Evolutionary conservation across 2,797 vertebrate species (phyloP).

Genomic region (Anguilla marmorata): DNA sequence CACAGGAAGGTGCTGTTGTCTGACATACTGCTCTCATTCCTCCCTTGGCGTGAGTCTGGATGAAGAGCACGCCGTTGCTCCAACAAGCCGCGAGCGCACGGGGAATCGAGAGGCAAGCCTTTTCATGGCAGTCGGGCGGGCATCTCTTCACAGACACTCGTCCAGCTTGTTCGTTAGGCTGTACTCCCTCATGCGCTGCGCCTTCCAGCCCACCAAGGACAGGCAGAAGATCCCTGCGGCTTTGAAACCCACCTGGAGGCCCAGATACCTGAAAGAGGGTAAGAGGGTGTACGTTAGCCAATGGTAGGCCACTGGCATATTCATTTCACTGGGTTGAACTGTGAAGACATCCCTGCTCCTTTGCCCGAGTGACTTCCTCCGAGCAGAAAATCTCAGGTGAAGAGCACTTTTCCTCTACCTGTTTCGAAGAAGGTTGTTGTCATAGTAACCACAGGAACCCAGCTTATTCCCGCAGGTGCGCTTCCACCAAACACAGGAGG

Average conservation of each 20-base stretch:
- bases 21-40: background rate
- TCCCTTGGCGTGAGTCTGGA: background rate
- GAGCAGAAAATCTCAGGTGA: background rate
- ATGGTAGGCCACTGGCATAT: background rate
- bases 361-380: background rate
- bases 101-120: background rate
- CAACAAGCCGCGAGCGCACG: background rate
- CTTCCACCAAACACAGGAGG: slow-evolving; percentile 73
- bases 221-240: slow-evolving; percentile 66
- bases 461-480: slow-evolving; percentile 55
- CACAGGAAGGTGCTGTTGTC: background rate
- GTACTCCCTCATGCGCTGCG: slow-evolving; percentile 74
- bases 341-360: background rate
- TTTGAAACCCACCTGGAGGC: slow-evolving; percentile 74
- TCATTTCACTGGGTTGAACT: background rate
- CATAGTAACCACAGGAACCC: slow-evolving; percentile 72
- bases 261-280: slow-evolving; percentile 68
- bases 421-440: slow-evolving; percentile 68
- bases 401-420: slow-evolving; percentile 58
- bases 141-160: background rate
- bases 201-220: slow-evolving; percentile 67
- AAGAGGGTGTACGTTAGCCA: background rate
- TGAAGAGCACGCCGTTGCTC: background rate
- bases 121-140: background rate
- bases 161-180: slow-evolving; percentile 59